A percentile compares a stretch with the other conserved stretches of the same genome.
These are phyloP conservation scores for Hoplodrina ambigua DNA, from an alignment of 2,888 invertebrate genomes.

Conservation along the genomic window DNA sequence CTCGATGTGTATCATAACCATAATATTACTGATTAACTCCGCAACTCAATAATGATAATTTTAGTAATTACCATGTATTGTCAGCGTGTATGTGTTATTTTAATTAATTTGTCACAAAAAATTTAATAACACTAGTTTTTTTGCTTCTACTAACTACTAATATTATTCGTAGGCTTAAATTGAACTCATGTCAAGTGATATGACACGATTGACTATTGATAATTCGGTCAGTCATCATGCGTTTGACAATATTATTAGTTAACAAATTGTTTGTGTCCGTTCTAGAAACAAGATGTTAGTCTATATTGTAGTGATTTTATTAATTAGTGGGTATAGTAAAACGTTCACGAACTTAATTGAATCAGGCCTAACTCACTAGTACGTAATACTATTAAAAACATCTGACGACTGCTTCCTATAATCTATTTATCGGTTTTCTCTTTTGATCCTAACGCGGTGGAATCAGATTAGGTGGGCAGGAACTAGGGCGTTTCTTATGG, in stretches of 20 bases:
- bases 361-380: not conserved
- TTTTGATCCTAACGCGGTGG: not conserved
- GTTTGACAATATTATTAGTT: no score
- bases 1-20: not conserved
- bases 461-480: not conserved
- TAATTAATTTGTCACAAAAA: not conserved
- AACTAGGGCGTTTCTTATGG: not conserved
- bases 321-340: not conserved
- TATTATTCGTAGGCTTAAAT: no score
- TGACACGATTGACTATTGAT: no score
- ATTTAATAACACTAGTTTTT: no score
- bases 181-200: no score
- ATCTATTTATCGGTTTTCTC: not conserved
- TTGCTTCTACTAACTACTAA: no score
- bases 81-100: not conserved
- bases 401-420: not conserved
- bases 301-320: not conserved
- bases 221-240: no score
- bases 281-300: not conserved
- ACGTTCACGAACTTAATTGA: not conserved
- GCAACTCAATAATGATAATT: constrained; percentile 3
- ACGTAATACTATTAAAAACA: not conserved
- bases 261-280: no score
- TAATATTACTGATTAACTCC: not conserved
- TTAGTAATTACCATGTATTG: constrained; percentile 10